Base-by-base conservation (phyloP, 1,140 invertebrate species). In the Battus philenor region DNA sequence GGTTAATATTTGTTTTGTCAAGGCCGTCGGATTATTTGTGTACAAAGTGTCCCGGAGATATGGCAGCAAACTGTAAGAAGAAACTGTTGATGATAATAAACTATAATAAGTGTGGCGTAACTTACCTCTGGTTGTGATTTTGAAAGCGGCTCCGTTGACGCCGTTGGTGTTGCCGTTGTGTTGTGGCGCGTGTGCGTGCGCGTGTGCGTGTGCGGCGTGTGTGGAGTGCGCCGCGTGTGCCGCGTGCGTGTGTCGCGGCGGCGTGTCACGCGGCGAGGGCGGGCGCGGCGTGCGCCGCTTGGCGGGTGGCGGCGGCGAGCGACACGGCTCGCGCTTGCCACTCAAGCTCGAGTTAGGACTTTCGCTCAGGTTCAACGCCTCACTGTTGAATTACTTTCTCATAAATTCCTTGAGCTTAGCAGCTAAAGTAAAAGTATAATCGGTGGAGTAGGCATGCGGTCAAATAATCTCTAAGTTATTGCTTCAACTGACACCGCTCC, bases 71-170 rank as follows among this genome's bases (percentile, higher is more conserved):
- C n/a, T n/a, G n/a, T n/a, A n/a, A n/a, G n/a, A n/a, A n/a, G n/a
- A n/a, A n/a, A n/a, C n/a, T n/a, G n/a, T n/a, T n/a, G n/a, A n/a
- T n/a, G n/a, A n/a, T n/a, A n/a, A n/a, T n/a, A n/a, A n/a, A n/a
- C n/a, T n/a, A n/a, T n/a, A n/a, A n/a, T n/a, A n/a, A n/a, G n/a
- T n/a, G n/a, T n/a, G n/a, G n/a, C n/a, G n/a, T n/a, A n/a, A n/a
- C 36, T 61, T 38, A 95, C 95, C 94, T 91, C 94, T 89, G 54
- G 93, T 95, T 49, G 93, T 92, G 58, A 97, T 96, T 87, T 95
- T 97, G 55, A 97, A 94, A 78, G 96, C 93, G 46, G 95, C 92
- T 38, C 91, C 93, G 20, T 78, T 63, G 7, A 73, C 69, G 3
- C 75, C 79, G 17, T 70, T 72, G 1, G 53, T 17, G 9, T 46